phyloP scores from a whole-genome alignment of 2,797 vertebrate genomes.

The Syndactyla subalaris region DNA sequence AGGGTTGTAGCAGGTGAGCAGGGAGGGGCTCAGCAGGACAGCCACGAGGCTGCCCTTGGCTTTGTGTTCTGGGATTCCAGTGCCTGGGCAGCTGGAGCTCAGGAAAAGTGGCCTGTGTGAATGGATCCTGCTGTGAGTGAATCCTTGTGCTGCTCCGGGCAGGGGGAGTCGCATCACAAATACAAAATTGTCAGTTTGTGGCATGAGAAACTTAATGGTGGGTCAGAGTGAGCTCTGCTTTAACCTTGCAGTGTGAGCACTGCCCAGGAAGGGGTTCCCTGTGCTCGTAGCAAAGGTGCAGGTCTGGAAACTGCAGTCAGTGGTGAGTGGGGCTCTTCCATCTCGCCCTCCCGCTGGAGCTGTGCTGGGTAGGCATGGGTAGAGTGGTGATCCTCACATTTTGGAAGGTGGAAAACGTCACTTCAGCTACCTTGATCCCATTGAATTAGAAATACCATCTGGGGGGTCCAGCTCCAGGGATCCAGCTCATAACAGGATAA shows the following conservation, averaged over 20 bases:
- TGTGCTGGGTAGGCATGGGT: background rate
- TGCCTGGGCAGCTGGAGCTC: background rate
- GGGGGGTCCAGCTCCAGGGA: background rate
- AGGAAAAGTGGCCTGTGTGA: background rate
- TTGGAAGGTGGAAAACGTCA: background rate
- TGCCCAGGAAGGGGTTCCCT: background rate
- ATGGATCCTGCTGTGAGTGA: background rate
- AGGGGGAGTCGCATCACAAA: background rate
- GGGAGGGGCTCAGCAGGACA: background rate
- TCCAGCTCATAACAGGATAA: background rate
- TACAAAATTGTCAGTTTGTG: background rate
- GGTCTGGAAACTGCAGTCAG: background rate
- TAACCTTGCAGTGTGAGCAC: background rate
- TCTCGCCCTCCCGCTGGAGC: background rate
- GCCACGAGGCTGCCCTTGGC: background rate
- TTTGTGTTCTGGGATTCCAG: background rate
- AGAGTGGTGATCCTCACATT: background rate
- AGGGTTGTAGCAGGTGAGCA: conserved; percentile 85
- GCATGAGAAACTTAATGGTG: background rate
- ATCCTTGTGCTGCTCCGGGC: background rate
- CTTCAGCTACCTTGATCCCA: background rate
- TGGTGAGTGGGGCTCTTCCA: background rate
- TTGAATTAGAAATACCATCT: background rate
- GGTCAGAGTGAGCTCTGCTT: background rate
- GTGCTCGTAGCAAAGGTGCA: background rate